Evolutionary conservation across 2,113 vertebrate species (phyloP).

Genomic region (Pogonocichla stellata): DNA sequence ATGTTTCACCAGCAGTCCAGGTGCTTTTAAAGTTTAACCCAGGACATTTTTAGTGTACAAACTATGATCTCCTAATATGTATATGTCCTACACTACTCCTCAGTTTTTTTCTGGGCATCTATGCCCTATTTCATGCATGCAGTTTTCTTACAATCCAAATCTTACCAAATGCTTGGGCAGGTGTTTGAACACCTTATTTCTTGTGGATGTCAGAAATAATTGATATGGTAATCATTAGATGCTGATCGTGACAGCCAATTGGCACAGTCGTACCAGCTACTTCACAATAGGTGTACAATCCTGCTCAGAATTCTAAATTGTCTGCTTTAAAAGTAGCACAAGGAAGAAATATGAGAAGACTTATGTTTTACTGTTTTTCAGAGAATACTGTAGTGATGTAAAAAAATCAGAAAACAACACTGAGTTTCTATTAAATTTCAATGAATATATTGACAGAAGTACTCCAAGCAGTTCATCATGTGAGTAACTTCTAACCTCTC

Average conservation of each 20-base stretch:
- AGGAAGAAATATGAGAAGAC: neutral
- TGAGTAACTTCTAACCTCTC: slow-evolving; percentile 76
- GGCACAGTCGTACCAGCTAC: neutral
- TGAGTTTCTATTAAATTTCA: slow-evolving; percentile 93
- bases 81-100: neutral
- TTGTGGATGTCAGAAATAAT: neutral
- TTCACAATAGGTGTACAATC: neutral
- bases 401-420: slow-evolving; percentile 92
- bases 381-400: slow-evolving; percentile 93
- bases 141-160: neutral
- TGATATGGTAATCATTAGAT: rapidly evolving
- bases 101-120: neutral
- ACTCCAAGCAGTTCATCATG: slow-evolving; percentile 86
- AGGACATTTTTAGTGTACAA: neutral
- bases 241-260: neutral
- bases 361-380: slow-evolving; percentile 67
- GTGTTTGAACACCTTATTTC: neutral
- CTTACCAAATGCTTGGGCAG: neutral
- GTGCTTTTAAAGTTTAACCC: neutral
- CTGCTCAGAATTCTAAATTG: neutral
- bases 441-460: slow-evolving; percentile 88
- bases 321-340: neutral
- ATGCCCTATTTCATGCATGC: neutral
- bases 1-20: neutral
- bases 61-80: neutral